Conservation (phyloP, 2,797 vertebrate genomes). For the Vireo griseus region DNA sequence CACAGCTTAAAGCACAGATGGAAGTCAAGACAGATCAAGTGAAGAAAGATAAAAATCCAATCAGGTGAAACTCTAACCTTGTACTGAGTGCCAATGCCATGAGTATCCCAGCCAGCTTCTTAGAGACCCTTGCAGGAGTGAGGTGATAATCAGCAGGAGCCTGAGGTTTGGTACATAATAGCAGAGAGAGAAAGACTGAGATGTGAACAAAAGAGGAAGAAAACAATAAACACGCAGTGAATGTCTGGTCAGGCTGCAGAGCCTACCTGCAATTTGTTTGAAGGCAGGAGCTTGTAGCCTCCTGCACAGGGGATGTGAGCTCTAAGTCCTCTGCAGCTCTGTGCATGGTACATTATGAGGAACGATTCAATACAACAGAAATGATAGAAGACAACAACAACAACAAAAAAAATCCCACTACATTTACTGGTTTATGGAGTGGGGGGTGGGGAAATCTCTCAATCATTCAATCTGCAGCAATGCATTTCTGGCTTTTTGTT, state of each 20-base stretch:
- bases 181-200: not conserved
- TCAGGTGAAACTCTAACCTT: not conserved
- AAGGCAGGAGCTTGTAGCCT: not conserved
- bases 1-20: constrained; percentile 3
- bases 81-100: not conserved
- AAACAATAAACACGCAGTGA: not conserved
- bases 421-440: not conserved
- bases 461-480: not conserved
- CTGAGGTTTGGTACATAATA: not conserved
- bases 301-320: not conserved
- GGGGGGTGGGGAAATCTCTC: not conserved
- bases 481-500: not conserved
- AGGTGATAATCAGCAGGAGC: not conserved
- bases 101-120: not conserved
- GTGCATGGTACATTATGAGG: not conserved
- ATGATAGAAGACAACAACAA: not conserved
- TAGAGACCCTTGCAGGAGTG: not conserved
- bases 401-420: not conserved
- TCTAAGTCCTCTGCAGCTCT: not conserved
- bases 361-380: not conserved
- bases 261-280: not conserved
- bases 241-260: not conserved
- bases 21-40: constrained; percentile 4
- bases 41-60: not conserved
- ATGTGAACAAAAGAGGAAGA: not conserved